Base-by-base conservation (phyloP, 1,140 invertebrate genomes). In the Xylocopa sonorina region DNA sequence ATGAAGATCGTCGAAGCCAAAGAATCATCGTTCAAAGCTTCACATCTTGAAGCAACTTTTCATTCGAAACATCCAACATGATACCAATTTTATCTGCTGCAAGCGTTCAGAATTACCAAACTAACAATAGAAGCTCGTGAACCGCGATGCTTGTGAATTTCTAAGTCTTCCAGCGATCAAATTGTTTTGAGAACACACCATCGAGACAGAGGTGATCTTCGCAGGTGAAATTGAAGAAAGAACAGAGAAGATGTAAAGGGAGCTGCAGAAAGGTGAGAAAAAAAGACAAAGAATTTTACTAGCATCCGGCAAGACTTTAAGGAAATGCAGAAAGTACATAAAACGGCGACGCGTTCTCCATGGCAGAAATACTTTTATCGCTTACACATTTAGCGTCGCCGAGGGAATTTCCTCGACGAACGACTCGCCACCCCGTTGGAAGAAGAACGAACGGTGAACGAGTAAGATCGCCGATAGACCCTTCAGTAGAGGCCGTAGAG, bases 291-390 rank as follows among this genome's bases (percentile, higher is more conserved):
- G 76, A 80, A 86, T 80, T 86, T 86, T 86, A 82, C 80, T 64
- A 60, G 58, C 57, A 79, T 75, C 74, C 71, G 64, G 80, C 53
- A 48, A 57, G 72, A 66, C 80, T 77, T 83, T 85, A 71, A 86
- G 81, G 84, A 85, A 85, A 86, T 83, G 80, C 84, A 50, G 76
- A 80, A 62, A 66, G 80, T 86, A 83, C 72, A 78, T 85, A 86
- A 86, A 86, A 86, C 84, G 84, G 77, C 71, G 84, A 80, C 71
- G 76, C 84, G 72, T 69, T 80, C 76, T 43, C 38, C 53, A 27
- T 72, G 62, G 53, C 80, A 79, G 83, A 85, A 71, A 85, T 86
- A 86, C 83, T 85, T 86, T 86, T 86, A 86, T 86, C 84, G 84
- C 83, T 86, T 86, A 78, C 83, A 86, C 84, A 86, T 86, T 86